Base-by-base conservation (phyloP, 37 sponge, comb jelly and placozoan genomes). In the Ephydatia muelleri region DNA sequence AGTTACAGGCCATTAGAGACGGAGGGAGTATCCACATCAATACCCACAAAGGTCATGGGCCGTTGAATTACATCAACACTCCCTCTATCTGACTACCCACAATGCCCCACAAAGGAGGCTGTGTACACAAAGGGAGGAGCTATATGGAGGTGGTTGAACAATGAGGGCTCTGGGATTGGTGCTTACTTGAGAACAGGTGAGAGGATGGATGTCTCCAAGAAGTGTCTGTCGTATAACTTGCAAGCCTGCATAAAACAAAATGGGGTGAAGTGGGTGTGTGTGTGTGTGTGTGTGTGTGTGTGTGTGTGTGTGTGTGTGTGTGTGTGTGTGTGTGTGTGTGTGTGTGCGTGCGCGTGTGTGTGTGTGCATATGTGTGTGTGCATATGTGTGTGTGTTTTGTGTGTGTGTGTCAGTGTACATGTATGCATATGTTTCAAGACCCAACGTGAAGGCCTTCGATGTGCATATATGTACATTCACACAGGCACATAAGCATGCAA, bases 161-260 rank as follows among this genome's bases (percentile, higher is more conserved):
- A 27, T 48, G 0, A 2, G 73, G 67, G 49, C 49, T 64, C 49
- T 23, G 25, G 76, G 32, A n/a, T n/a, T n/a, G n/a, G n/a, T 13
- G 0, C 73, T 39, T 23, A 93, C 91, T 87, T 82, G 12, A 79
- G 67, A 71, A 93, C 40, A 27, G 90, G 81, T 33, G 80, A 83
- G 26, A 93, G 38, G 25, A 87, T 68, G 14, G 49, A 31, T 30
- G 33, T 65, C 8, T 91, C 69, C 33, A 95, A 88, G 82, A 91
- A 95, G 11, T 66, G 67, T 22, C 37, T 16, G 47, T 95, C 96
- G 75, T 95, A 95, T 3, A 88, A 65, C 27, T 77, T 84, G 37
- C 85, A 88, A 86, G 82, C 88, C 93, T 94, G 72, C 38, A 78
- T 33, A 43, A 9, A 37, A 21, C 47, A 43, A 38, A 66, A 26